phyloP scores from a whole-genome alignment of 2,888 invertebrate species.

The Dasysyrphus tricinctus region DNA sequence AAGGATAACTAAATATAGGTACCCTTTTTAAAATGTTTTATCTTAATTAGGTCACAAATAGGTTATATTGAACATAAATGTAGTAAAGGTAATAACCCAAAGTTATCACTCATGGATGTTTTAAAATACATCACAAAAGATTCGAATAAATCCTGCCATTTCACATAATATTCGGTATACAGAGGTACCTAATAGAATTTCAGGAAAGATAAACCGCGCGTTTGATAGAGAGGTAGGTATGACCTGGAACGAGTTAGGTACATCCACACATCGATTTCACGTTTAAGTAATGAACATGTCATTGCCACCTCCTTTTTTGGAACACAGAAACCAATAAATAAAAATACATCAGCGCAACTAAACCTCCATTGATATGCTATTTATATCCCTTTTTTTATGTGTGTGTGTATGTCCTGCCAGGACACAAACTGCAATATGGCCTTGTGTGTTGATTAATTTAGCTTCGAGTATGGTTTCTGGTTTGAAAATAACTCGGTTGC shows the following conservation, averaged over 20 bases:
- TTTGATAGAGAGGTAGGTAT: not conserved
- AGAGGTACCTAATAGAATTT: too few species aligned
- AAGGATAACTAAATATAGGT: too few species aligned
- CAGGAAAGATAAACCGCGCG: not conserved
- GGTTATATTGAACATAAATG: too few species aligned
- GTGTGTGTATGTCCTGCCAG: not conserved
- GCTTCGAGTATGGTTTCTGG: conserved; percentile 7
- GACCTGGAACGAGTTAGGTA: conserved; percentile 23
- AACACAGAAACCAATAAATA: not conserved
- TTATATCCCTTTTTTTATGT: not conserved
- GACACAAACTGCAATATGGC: conserved; percentile 20
- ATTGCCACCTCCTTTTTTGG: conserved; percentile 6
- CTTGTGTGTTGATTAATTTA: conserved; percentile 61
- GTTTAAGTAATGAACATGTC: conserved; percentile 55
- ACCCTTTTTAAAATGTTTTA: too few species aligned
- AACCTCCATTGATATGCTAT: conserved; percentile 26
- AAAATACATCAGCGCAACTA: not conserved
- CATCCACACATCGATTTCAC: not conserved
- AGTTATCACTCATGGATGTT: not conserved
- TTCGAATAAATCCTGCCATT: too few species aligned
- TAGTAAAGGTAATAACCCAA: too few species aligned
- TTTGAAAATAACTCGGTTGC: conserved; percentile 38
- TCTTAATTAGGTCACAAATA: too few species aligned
- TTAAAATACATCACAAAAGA: not conserved
- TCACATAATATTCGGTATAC: not conserved